Base-by-base conservation (phyloP, 2,888 invertebrate species). In the Ernsta delagoae region DNA sequence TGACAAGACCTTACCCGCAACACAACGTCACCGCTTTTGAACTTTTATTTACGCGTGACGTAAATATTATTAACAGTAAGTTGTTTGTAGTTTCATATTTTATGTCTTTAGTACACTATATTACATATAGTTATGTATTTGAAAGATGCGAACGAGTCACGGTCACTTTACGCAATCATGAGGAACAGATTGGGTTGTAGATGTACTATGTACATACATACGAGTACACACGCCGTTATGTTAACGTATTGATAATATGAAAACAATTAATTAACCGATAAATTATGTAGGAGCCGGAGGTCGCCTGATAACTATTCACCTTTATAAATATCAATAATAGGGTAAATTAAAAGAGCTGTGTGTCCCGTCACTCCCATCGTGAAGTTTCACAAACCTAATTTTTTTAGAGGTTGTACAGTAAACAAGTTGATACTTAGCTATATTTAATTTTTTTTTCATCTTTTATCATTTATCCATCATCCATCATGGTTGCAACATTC, bases 251-350 rank as follows among this genome's bases (percentile, higher is more conserved):
- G 75, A 76, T 75, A 75, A 76, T 9, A 41, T 41, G 72, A 75
- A 76, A 75, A 77, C 77, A 77, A 75, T 80, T 83, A 83, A 84
- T 84, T 83, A 75, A 81, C 78, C 79, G 82, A 87, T 85, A 82
- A 83, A 74, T 72, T 72, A 72, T 70, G 78, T 72, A 71, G 77
- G 79, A 77, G 78, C 79, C 80, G 83, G 76, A 82, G 85, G 73
- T 72, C 70, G 56, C 5, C 4, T 39, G 73, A 75, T 75, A 75
- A 73, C 12, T 11, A 48, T 56, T 67, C 54, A 67, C 66, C 66
- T 60, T 31, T 41, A 6, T 43, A 50, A 24, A 53, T 9, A 9
- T 9, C 24, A 24, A 24, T 3, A 24, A 24, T 9, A 4, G 53
- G 41, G 41, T 59, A 65, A 66, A 56, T 61, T 50, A 9, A 36